phyloP scores from a whole-genome alignment of 2,797 vertebrate species.

The Melanotaenia nigrans region DNA sequence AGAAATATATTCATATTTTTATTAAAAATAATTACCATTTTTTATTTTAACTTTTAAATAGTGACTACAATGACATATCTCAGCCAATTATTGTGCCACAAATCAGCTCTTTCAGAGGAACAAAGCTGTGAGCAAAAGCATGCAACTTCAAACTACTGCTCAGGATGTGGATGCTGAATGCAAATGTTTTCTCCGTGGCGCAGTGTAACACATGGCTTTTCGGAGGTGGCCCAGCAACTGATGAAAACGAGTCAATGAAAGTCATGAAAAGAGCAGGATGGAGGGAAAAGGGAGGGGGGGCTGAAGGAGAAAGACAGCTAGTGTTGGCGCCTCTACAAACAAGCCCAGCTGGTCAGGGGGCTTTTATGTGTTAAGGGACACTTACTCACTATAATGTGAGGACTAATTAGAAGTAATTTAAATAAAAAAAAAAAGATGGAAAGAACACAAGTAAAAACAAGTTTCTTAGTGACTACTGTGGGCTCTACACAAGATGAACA shows the following conservation, averaged over 20 bases:
- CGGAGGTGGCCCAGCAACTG: constrained; percentile 45
- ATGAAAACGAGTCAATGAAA: constrained; percentile 28
- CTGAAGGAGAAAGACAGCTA: constrained; percentile 43
- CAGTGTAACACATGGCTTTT: constrained; percentile 63
- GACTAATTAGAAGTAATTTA: constrained; percentile 42
- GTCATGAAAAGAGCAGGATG: constrained; percentile 46
- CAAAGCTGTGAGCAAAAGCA: constrained; percentile 18
- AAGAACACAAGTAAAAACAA: constrained; percentile 38
- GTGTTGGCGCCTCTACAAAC: constrained; percentile 51
- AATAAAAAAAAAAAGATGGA: constrained; percentile 24
- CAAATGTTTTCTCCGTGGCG: constrained; percentile 59
- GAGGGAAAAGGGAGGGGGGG: constrained; percentile 24
- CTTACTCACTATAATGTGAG: constrained; percentile 33
- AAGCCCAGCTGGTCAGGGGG: constrained; percentile 65
- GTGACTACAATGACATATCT: background rate
- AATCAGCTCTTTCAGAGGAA: constrained; percentile 18
- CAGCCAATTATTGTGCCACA: background rate
- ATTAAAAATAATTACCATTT: background rate
- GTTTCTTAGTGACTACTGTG: constrained; percentile 27
- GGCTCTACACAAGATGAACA: constrained; percentile 8
- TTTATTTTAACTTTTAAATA: background rate
- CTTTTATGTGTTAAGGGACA: constrained; percentile 48
- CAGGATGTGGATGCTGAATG: constrained; percentile 53
- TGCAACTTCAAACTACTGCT: constrained; percentile 33
- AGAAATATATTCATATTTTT: background rate